These are phyloP conservation scores for Graptemys geographica DNA, from an alignment of 2,797 vertebrate species.

Conservation along the genomic window DNA sequence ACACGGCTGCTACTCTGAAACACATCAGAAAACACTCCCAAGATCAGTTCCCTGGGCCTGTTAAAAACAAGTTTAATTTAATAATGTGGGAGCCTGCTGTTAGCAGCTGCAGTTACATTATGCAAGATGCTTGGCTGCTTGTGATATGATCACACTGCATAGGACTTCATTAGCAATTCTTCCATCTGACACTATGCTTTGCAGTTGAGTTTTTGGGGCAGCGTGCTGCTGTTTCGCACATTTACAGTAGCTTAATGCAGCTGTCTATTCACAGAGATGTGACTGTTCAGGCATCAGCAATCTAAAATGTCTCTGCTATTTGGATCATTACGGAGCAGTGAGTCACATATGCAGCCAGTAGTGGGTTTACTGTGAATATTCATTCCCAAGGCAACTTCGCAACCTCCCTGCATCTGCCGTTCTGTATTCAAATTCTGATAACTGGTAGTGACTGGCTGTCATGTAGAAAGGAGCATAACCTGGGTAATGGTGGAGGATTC, in stretches of 20 bases:
- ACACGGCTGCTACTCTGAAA: too few species aligned
- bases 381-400: not conserved
- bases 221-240: not conserved
- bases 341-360: too few species aligned
- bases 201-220: not conserved
- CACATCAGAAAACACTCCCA: not conserved
- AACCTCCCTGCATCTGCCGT: not conserved
- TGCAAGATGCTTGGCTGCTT: not conserved
- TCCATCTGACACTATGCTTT: fast-evolving
- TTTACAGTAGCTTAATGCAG: not conserved
- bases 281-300: not conserved
- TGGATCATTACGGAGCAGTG: not conserved
- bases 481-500: not conserved
- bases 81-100: not conserved
- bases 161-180: not conserved
- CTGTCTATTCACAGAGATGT: not conserved
- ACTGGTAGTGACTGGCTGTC: not conserved
- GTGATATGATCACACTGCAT: not conserved
- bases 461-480: not conserved
- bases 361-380: not conserved
- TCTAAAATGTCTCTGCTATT: not conserved
- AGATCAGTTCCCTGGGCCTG: not conserved
- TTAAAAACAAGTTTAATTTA: not conserved
- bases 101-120: not conserved
- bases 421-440: not conserved